A percentile compares a stretch with the other conserved stretches of the same genome.
Evolutionary conservation across 92 coral and sea anemone genomes (phyloP).

Genomic region (Porites divaricata): DNA sequence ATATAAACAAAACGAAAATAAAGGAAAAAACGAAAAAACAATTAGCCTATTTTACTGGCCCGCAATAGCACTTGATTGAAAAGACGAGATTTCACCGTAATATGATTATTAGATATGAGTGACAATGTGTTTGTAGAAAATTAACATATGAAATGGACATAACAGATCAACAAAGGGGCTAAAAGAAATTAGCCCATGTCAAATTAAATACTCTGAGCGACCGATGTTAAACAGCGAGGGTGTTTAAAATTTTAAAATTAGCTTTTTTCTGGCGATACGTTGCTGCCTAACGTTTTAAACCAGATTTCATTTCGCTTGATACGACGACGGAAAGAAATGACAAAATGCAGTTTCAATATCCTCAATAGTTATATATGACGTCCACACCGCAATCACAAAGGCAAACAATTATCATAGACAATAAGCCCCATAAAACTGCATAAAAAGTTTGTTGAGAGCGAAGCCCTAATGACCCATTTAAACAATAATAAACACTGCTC

Average conservation of each 20-base stretch:
- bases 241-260: neutral
- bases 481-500: neutral
- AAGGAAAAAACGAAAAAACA: too few relatives aligned
- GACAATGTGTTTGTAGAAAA: neutral
- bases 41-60: neutral
- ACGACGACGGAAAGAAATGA: neutral
- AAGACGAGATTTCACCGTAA: neutral
- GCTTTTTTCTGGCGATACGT: too few relatives aligned
- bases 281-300: neutral
- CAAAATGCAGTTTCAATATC: neutral
- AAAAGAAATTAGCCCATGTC: neutral
- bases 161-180: neutral
- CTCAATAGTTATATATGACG: neutral
- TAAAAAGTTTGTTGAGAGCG: neutral
- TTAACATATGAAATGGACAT: conserved; percentile 10
- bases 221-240: neutral
- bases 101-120: neutral
- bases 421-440: neutral
- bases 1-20: too few relatives aligned
- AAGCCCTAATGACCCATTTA: conserved; percentile 13
- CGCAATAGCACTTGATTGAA: neutral
- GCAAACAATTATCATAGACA: neutral
- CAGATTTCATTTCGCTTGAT: too few relatives aligned
- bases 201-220: neutral
- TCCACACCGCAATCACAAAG: conserved; percentile 16